These are phyloP conservation scores for Acomys russatus DNA, from an alignment of 2,797 vertebrate species.

Conservation along the genomic window DNA sequence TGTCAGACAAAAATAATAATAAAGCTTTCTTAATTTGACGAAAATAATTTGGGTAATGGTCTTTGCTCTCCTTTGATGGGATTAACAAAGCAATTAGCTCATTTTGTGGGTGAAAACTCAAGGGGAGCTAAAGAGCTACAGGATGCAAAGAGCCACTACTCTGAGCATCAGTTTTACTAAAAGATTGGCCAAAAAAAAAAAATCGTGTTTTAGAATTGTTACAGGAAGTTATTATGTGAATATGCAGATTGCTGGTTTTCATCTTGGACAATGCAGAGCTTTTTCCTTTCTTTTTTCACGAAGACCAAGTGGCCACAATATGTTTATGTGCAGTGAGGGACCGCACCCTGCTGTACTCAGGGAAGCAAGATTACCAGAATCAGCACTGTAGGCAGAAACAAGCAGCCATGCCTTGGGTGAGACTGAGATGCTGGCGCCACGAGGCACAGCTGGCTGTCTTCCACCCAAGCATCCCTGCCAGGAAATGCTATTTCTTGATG, in stretches of 20 bases:
- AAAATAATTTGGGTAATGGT: neutral
- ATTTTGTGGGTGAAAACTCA: neutral
- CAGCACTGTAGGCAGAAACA: neutral
- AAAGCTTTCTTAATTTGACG: neutral
- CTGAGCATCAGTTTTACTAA: neutral
- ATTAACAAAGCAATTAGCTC: neutral
- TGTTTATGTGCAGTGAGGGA: neutral
- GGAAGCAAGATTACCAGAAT: constrained; percentile 37
- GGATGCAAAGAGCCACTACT: neutral
- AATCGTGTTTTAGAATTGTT: constrained; percentile 3
- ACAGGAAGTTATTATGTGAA: neutral
- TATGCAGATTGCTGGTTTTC: neutral
- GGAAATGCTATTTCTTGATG: constrained; percentile 75
- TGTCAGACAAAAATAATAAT: neutral
- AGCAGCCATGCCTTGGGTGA: neutral
- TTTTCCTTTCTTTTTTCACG: neutral
- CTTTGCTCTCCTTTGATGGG: neutral
- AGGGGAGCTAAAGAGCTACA: neutral
- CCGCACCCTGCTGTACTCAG: neutral
- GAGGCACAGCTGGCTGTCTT: constrained; percentile 63
- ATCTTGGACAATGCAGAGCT: neutral
- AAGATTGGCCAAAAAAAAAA: neutral
- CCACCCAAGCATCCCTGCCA: neutral
- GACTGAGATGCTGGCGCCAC: constrained; percentile 39
- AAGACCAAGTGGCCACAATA: constrained; percentile 20